These are phyloP conservation scores for Stenodera caucasica DNA, from an alignment of 2,888 invertebrate species.

Conservation along the genomic window DNA sequence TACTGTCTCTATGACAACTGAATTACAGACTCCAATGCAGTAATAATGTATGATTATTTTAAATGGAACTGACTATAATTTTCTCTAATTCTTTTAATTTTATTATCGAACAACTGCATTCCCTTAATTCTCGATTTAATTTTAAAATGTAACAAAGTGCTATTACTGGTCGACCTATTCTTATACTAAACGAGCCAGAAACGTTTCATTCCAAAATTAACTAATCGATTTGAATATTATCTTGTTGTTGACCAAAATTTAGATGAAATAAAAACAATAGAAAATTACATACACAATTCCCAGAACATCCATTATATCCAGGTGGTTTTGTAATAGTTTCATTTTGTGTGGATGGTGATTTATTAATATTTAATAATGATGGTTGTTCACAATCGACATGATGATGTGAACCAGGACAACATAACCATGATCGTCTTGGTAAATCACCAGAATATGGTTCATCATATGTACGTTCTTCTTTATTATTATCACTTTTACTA, in stretches of 20 bases:
- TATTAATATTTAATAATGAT: slow-evolving; percentile 41
- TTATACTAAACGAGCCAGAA: background rate
- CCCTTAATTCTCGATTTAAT: slow-evolving; percentile 3
- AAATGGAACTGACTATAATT: too few relatives aligned
- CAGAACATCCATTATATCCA: slow-evolving; percentile 41
- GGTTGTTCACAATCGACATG: slow-evolving; percentile 49
- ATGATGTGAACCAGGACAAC: slow-evolving; percentile 56
- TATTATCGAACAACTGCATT: slow-evolving; percentile 1
- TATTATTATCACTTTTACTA: slow-evolving; percentile 50
- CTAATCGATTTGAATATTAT: too few relatives aligned
- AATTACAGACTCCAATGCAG: too few relatives aligned
- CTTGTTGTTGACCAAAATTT: too few relatives aligned
- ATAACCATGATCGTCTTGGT: slow-evolving; percentile 57
- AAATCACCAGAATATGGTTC: slow-evolving; percentile 54
- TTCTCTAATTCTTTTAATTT: too few relatives aligned
- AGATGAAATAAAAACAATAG: too few relatives aligned
- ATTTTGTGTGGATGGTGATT: slow-evolving; percentile 41
- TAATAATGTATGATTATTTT: too few relatives aligned
- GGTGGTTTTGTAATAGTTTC: slow-evolving; percentile 45
- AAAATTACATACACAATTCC: slow-evolving; percentile 51
- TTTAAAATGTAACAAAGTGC: background rate
- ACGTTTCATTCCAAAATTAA: background rate
- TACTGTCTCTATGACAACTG: too few relatives aligned
- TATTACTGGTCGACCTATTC: background rate
- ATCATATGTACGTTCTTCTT: slow-evolving; percentile 54